phyloP scores from a whole-genome alignment of 2,797 vertebrate species.

The Danio aesculapii region DNA sequence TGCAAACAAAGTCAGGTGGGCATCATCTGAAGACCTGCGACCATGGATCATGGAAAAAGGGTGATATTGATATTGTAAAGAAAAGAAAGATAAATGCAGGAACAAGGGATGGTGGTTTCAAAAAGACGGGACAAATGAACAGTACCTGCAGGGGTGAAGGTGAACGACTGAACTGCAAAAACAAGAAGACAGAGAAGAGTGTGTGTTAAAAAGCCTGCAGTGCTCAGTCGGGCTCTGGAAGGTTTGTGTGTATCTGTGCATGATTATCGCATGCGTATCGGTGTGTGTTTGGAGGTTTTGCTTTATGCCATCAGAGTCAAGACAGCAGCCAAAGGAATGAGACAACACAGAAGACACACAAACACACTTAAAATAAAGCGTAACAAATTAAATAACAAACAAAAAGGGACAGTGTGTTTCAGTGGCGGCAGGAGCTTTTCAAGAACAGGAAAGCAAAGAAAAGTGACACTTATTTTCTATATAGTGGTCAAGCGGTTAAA shows the following conservation, averaged over 20 bases:
- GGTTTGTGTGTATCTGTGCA: slow-evolving; percentile 56
- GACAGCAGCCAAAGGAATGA: slow-evolving; percentile 59
- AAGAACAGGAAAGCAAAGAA: background rate
- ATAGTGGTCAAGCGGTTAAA: too few species aligned
- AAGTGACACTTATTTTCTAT: background rate
- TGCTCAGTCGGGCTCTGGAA: slow-evolving; percentile 68
- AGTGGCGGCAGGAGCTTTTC: slow-evolving; percentile 2
- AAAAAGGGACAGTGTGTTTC: background rate
- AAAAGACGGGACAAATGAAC: slow-evolving; percentile 87
- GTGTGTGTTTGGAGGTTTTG: slow-evolving; percentile 32
- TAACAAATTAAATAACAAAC: background rate
- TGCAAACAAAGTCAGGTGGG: slow-evolving; percentile 15
- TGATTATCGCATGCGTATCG: slow-evolving; percentile 35
- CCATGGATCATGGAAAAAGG: slow-evolving; percentile 35
- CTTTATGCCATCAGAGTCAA: slow-evolving; percentile 56
- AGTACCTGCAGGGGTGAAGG: slow-evolving; percentile 94
- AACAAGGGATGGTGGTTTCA: slow-evolving; percentile 56
- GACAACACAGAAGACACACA: slow-evolving; percentile 52
- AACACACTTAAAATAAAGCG: slow-evolving; percentile 38
- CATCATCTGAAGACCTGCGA: slow-evolving; percentile 40
- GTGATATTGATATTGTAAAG: slow-evolving; percentile 52
- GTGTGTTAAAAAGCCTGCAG: slow-evolving; percentile 82
- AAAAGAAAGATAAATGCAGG: slow-evolving; percentile 51
- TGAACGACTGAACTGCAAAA: slow-evolving; percentile 94
- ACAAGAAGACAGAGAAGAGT: slow-evolving; percentile 90